Conservation (phyloP, 2,797 vertebrate genomes). For the Brachymystax lenok region DNA sequence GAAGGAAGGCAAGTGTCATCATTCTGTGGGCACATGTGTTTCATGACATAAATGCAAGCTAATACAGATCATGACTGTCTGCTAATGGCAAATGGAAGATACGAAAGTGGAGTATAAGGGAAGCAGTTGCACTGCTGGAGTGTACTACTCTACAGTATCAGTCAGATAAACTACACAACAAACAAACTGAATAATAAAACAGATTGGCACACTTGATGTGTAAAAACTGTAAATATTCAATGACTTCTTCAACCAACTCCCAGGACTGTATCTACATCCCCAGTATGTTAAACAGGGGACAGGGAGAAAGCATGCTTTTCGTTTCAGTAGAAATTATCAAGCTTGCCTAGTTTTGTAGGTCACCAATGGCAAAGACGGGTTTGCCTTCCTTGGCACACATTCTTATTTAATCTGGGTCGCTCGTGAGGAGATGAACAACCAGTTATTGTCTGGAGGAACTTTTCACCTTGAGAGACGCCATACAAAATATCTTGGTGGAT, state of each 20-base stretch:
- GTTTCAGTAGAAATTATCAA: slow-evolving; percentile 72
- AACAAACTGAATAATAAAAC: slow-evolving; percentile 71
- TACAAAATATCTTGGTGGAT: slow-evolving; percentile 27
- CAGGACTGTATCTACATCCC: slow-evolving; percentile 38
- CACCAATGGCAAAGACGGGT: slow-evolving; percentile 65
- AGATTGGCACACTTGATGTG: slow-evolving; percentile 54
- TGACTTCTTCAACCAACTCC: slow-evolving; percentile 63
- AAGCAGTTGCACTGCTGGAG: background rate
- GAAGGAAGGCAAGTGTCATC: slow-evolving; percentile 4
- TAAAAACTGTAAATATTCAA: slow-evolving; percentile 69
- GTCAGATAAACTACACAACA: slow-evolving; percentile 53
- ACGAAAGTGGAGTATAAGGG: background rate
- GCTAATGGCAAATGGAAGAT: background rate
- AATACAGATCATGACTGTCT: slow-evolving; percentile 6
- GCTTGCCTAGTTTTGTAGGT: slow-evolving; percentile 78
- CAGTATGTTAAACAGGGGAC: slow-evolving; percentile 55
- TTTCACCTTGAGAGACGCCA: slow-evolving; percentile 1
- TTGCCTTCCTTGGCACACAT: slow-evolving; percentile 59
- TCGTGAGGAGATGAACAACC: slow-evolving; percentile 51
- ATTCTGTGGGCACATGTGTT: slow-evolving; percentile 5
- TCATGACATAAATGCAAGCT: slow-evolving; percentile 10
- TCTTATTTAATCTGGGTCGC: slow-evolving; percentile 70
- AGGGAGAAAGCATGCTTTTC: slow-evolving; percentile 45
- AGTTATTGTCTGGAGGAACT: slow-evolving; percentile 56
- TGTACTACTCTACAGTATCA: background rate